Evolutionary conservation across 2,113 vertebrate genomes (phyloP), one percentile per base, ranked within the genome.

Genomic region (Perognathus longimembris): DNA sequence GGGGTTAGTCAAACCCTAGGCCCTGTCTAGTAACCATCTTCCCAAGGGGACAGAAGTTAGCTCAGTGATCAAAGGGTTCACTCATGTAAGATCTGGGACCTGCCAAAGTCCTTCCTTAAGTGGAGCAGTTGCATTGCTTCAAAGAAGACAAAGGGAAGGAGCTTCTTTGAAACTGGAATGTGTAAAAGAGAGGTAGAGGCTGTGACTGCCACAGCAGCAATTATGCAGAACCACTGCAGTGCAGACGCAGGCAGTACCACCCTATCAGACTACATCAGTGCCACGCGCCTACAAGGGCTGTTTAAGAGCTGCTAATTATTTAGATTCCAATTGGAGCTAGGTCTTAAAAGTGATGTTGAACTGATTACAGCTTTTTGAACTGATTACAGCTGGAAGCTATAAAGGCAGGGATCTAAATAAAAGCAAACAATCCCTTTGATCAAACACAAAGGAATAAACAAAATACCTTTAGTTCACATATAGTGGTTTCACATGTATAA

Each of bases 231-330:
- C 90, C 88, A 70, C 36, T 36, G 40, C n/a, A 0, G 84, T 40
- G 30, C 40, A 81, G 69, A 81, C 63, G 9, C 15, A 1, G 76
- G 76, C 70, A 22, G 85, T 14, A 7, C 10, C 30, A 0, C 3
- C 69, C 93, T 32, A 28, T 18, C 86, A 14, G 3, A 75, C 75
- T 30, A 34, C 20, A 24, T 61, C 66, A n/a, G 75, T 15, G 63
- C 75, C 78, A 75, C 2, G 30, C 36, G 89, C 54, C 93, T 86
- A 30, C 22, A 54, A 89, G 78, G 81, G 96, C 81, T 74, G 50
- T 45, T 69, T 50, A 70, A 88, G 91, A 94, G 94, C 91, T 90
- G 94, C 95, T 97, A 94, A 96, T 96, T 96, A 91, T 94, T 92
- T 94, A 84, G 91, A 93, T 87, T 83, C 94, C 92, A 87, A 26